Conservation (phyloP, 2,113 vertebrate species). For the Tachysurus fulvidraco region DNA sequence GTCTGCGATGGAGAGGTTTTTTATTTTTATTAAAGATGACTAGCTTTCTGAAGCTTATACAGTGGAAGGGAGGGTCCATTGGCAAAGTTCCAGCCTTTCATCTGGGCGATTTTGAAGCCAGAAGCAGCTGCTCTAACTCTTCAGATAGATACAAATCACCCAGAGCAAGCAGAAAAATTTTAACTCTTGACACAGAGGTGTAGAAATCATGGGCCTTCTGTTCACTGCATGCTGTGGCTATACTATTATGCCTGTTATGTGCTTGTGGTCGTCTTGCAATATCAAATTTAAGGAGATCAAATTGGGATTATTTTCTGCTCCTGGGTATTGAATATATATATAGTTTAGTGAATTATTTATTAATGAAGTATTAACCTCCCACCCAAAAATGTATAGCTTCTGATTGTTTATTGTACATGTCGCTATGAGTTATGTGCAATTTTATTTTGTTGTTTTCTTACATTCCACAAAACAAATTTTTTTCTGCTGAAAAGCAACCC, state of each 20-base stretch:
- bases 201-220: not conserved
- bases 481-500: not conserved
- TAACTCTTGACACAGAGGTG: not conserved
- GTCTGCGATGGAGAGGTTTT: not conserved
- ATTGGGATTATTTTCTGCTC: not conserved
- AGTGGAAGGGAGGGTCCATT: conserved; percentile 17
- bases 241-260: not conserved
- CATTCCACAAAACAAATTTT: not conserved
- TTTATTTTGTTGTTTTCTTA: not conserved
- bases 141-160: not conserved
- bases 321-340: no score
- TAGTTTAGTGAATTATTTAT: not conserved
- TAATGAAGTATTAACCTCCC: not conserved
- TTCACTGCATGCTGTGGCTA: not conserved
- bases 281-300: not conserved
- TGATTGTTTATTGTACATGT: not conserved
- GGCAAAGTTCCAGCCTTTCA: not conserved
- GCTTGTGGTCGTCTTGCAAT: not conserved
- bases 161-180: not conserved
- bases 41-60: not conserved
- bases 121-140: not conserved
- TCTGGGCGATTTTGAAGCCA: not conserved
- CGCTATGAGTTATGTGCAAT: not conserved
- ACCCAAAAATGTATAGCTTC: not conserved
- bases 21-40: not conserved